These are phyloP conservation scores for Myotis daubentonii DNA, from an alignment of 2,797 vertebrate genomes.

Conservation along the genomic window DNA sequence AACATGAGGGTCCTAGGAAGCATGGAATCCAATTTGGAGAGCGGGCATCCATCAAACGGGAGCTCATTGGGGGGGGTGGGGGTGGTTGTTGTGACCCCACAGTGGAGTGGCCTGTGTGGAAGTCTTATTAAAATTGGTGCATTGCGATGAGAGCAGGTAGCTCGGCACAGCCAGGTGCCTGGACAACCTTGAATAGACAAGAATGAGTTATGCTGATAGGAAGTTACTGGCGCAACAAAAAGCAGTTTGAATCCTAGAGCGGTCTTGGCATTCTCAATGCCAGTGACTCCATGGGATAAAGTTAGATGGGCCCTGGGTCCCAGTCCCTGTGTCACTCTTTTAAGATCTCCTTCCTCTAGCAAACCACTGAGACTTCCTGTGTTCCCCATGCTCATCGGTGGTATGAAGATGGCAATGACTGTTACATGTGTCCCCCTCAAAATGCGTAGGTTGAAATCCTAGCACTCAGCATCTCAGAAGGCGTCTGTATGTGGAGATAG, in stretches of 20 bases:
- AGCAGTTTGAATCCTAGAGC: background rate
- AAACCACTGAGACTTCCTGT: background rate
- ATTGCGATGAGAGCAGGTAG: background rate
- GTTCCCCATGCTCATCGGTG: background rate
- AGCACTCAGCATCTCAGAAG: background rate
- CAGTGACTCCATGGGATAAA: background rate
- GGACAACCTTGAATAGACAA: background rate
- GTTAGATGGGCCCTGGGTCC: background rate
- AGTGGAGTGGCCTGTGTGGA: background rate
- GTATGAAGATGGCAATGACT: background rate
- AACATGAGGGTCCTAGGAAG: background rate
- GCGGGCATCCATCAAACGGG: background rate
- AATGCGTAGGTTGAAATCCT: background rate
- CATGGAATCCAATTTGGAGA: background rate
- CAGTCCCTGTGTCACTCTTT: background rate
- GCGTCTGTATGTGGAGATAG: background rate
- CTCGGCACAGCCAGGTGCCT: background rate
- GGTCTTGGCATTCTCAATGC: accelerated
- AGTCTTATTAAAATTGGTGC: background rate
- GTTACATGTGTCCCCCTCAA: accelerated
- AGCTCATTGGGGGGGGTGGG: background rate
- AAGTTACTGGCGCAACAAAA: background rate
- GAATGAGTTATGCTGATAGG: background rate
- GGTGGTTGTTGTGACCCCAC: background rate
- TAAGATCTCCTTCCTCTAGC: too few relatives aligned